Base-by-base conservation (phyloP, 1,140 invertebrate genomes). In the Drosophila micromelanica region DNA sequence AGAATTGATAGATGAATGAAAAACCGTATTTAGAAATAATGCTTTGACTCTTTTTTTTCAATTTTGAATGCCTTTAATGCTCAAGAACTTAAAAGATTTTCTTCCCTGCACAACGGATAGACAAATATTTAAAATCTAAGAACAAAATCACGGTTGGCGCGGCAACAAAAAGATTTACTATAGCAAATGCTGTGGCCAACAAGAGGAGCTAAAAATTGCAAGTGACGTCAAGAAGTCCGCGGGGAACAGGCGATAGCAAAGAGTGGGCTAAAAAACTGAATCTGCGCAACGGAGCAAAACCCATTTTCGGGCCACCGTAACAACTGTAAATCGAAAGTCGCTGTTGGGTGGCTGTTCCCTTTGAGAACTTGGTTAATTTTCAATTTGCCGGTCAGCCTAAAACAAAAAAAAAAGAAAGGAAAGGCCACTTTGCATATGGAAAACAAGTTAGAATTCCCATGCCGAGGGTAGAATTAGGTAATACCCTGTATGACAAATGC, bases 211-310 rank as follows among this genome's bases (percentile, higher is more conserved):
- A 38, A 48, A 48, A 75, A 86, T 78, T 75, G 65, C 60, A 78
- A 86, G 75, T 78, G 82, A 78, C 74, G 86, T 81, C 80, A 76
- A 80, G 77, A 78, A 68, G 71, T 76, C 79, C 73, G 23, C 17
- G 17, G 84, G 78, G 78, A 89, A 43, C 49, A 49, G 30, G 27
- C 54, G 9, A 45, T 40, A 63, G 60, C 56, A 49, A 61, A 74
- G 48, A 52, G 27, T 48, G 49, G 11, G 46, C 56, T 61, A 69
- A 73, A 52, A 57, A 64, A 38, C 37, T 40, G 68, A 27, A 60
- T 62, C 49, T 46, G 51, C 48, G 46, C 40, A 52, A 59, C 45
- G 40, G 37, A 45, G n/a, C 51, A 68, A 55, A 70, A 69, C 63
- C 60, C 56, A 46, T 52, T 61, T 61, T 42, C 17, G 43, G 71